phyloP scores from a whole-genome alignment of 64 coral and sea anemone genomes.

The Astreopora myriophthalma region DNA sequence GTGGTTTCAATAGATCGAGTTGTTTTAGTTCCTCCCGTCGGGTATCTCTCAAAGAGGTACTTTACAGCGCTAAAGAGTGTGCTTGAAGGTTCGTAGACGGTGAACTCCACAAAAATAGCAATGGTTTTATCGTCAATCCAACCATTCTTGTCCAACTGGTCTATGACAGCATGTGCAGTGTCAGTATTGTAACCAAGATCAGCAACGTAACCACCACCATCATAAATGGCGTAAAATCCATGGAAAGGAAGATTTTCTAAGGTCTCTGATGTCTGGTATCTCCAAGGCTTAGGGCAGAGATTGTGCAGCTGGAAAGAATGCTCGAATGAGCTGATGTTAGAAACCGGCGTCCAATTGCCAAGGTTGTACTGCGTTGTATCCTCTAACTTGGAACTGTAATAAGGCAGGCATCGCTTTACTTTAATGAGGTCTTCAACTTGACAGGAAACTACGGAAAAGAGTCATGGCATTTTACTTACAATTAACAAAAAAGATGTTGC shows the following conservation, averaged over 20 bases:
- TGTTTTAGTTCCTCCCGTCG: constrained; percentile 40
- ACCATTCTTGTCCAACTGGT: constrained; percentile 13
- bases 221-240: constrained; percentile 34
- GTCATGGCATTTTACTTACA: too few species aligned
- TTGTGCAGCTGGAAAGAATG: not conserved
- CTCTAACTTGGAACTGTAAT: constrained; percentile 33
- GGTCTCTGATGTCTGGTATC: constrained; percentile 32
- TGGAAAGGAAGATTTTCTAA: constrained; percentile 36
- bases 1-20: constrained; percentile 31
- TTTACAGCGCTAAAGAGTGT: constrained; percentile 65
- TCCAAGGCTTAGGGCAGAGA: constrained; percentile 69
- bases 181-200: constrained; percentile 73
- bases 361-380: constrained; percentile 28
- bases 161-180: constrained; percentile 5
- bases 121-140: constrained; percentile 68
- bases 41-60: constrained; percentile 65
- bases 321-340: not conserved
- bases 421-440: not conserved
- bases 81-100: constrained; percentile 71
- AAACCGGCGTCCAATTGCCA: constrained; percentile 38
- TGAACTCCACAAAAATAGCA: constrained; percentile 70
- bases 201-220: constrained; percentile 78
- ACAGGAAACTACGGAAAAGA: not conserved
- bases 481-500: too few species aligned
- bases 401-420: constrained; percentile 23